Base-by-base conservation (phyloP, 2,113 vertebrate genomes). In the Conger conger region DNA sequence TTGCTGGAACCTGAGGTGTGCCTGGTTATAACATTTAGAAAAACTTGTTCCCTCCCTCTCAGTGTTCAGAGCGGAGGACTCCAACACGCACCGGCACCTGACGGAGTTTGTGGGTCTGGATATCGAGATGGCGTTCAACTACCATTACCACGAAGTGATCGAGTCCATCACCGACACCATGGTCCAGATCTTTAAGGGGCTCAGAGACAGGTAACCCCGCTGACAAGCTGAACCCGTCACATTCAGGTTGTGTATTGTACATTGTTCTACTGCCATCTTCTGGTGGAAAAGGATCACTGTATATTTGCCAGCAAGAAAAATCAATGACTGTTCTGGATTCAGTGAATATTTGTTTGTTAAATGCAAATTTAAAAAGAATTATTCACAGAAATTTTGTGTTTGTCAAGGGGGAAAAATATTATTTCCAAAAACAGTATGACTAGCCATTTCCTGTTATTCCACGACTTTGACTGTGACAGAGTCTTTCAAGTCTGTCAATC, bases 101-200 rank as follows among this genome's bases (percentile, higher is more conserved):
- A 99, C 98, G 1, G 98, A 99, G 92, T 99, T 99, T 93, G 98
- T 99, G 92, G 98, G 98, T 84, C 95, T 99, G 95, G 98, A 99
- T 95, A 99, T 99, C 88, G 98, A 99, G 95, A 97, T 99, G 98
- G 95, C 97, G 81, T 99, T 99, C 93, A 97, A 95, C 94, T 99
- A 99, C 89, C 98, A 99, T 92, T 99, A 99, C 91, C 98, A 99
- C 77, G 98, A 99, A 92, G 98, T 99, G 88, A 93, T 99, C 13
- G 97, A 98, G 91, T 97, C 97, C 87, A 99, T 99, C 94, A 97
- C 97, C 37, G 96, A 98, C 88, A 98, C 98, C 84, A 95, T 99
- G 96, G 98, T 99, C 83, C 97, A 98, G 89, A 99, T 99, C 94
- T 99, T 99, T 94, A 99, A 98, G 92, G 98, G 98, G 53, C 96